Conservation (phyloP, 2,113 vertebrate genomes). For the Ploceus nigricollis region DNA sequence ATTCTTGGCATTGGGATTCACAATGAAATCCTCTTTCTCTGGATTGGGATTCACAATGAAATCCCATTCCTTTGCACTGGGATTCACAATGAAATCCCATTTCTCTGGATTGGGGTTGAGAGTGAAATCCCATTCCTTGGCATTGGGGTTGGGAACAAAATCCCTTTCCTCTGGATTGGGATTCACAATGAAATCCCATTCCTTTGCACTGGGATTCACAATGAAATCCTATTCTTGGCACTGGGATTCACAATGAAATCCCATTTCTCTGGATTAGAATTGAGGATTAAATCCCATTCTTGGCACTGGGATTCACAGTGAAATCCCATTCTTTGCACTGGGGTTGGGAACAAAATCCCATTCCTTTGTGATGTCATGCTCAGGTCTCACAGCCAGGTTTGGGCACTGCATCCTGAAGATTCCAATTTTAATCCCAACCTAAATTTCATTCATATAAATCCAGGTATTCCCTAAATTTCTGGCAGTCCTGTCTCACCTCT, state of each 20-base stretch:
- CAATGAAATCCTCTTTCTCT: neutral
- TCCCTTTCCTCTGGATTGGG: fast-evolving
- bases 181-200: neutral
- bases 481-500: neutral
- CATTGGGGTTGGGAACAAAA: fast-evolving
- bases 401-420: neutral
- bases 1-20: fast-evolving
- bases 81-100: neutral
- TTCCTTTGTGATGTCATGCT: neutral
- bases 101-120: neutral
- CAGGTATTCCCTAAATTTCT: no score
- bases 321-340: neutral
- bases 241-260: fast-evolving
- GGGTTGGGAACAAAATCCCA: neutral
- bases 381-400: fast-evolving
- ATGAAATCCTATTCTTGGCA: neutral
- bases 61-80: fast-evolving
- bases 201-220: fast-evolving
- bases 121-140: neutral
- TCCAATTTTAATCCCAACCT: neutral
- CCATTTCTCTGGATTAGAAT: fast-evolving
- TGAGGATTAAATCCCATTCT: neutral
- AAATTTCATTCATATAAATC: neutral
- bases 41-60: fast-evolving
- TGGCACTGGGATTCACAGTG: fast-evolving